These are phyloP conservation scores for Ceyx margarethae DNA, from an alignment of 2,113 vertebrate species.

Conservation along the genomic window DNA sequence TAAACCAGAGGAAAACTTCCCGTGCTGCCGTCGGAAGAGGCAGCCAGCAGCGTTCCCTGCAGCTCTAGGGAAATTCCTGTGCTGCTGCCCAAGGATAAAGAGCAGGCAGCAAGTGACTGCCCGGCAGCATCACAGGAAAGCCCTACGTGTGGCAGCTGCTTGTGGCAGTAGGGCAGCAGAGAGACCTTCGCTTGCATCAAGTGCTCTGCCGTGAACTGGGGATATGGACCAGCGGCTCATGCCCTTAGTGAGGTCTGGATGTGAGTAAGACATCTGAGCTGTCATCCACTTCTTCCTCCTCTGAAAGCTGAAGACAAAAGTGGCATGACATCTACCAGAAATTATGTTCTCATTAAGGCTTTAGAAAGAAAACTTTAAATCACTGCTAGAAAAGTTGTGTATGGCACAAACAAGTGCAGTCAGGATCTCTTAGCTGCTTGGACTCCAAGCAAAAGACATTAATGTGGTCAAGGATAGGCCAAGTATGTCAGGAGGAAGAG, in stretches of 20 bases:
- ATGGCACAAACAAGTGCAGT: neutral
- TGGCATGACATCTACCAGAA: neutral
- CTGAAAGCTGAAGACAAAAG: neutral
- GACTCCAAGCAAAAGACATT: neutral
- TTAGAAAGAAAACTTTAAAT: neutral
- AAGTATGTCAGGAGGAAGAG: neutral
- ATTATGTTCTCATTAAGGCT: neutral
- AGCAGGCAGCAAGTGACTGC: rapidly evolving
- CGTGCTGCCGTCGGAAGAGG: rapidly evolving
- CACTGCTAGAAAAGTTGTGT: neutral
- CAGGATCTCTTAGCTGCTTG: neutral
- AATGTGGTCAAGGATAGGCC: neutral
- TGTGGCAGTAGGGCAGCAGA: neutral
- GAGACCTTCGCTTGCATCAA: neutral
- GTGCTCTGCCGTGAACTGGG: rapidly evolving
- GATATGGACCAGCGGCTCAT: rapidly evolving
- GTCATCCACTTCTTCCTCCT: neutral
- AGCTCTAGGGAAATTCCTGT: neutral
- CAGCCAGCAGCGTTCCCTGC: neutral
- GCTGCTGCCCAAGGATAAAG: neutral
- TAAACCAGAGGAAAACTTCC: neutral
- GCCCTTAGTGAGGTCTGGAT: neutral
- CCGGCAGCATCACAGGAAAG: rapidly evolving
- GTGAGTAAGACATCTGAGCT: neutral
- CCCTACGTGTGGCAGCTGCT: neutral